These are phyloP conservation scores for Tragelaphus buxtoni DNA, from an alignment of 2,113 vertebrate genomes.

Conservation along the genomic window DNA sequence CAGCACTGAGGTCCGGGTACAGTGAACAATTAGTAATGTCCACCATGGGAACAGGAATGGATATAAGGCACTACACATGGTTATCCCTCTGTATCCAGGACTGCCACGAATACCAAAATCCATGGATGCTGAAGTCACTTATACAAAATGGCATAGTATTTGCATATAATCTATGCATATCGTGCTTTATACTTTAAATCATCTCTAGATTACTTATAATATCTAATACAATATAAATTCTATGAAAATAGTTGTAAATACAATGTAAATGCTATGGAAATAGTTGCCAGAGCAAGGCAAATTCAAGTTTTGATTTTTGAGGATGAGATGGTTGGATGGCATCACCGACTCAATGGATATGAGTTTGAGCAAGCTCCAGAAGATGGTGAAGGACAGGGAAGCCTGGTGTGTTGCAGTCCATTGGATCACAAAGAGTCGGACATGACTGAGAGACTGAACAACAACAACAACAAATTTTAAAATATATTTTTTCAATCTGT, in stretches of 20 bases:
- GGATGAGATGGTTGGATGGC: not conserved
- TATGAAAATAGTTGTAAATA: not conserved
- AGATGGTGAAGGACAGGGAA: not conserved
- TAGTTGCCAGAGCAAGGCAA: not conserved
- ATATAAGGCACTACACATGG: not conserved
- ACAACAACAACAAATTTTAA: not conserved
- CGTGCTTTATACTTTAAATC: not conserved
- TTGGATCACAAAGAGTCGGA: not conserved
- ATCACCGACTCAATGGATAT: not conserved
- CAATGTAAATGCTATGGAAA: not conserved
- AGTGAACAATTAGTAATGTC: not conserved
- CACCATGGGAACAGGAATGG: not conserved
- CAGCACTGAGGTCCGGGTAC: not conserved
- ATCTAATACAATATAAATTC: not conserved
- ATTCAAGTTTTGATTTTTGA: not conserved
- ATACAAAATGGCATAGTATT: not conserved
- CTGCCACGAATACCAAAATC: not conserved
- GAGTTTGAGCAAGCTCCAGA: not conserved
- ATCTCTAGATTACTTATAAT: not conserved
- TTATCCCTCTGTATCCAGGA: not conserved
- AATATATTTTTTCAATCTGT: not conserved
- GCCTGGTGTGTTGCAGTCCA: not conserved
- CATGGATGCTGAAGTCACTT: not conserved
- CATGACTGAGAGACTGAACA: not conserved
- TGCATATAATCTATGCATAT: not conserved